Conservation (phyloP, 2,888 invertebrate species). For the Ophraella communa region DNA sequence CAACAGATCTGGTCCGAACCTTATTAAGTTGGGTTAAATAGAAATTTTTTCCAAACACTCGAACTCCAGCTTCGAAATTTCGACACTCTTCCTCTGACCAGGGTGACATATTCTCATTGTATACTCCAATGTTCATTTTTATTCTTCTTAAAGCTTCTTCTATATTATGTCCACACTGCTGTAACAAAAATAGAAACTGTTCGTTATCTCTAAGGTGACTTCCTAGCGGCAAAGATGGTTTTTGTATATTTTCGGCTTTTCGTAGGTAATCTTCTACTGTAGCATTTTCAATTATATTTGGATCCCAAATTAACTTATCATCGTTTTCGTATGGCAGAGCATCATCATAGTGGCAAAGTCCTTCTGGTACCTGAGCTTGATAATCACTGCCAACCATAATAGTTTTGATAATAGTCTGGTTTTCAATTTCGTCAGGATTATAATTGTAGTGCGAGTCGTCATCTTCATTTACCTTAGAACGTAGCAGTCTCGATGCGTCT, state of each 20-base stretch:
- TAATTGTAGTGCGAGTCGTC: slow-evolving; percentile 76
- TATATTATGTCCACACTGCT: slow-evolving; percentile 93
- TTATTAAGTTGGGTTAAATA: slow-evolving; percentile 92
- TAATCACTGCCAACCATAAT: slow-evolving; percentile 96
- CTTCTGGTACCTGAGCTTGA: slow-evolving; percentile 93
- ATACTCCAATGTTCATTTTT: slow-evolving; percentile 59
- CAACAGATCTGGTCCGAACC: slow-evolving; percentile 86
- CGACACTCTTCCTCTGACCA: slow-evolving; percentile 98
- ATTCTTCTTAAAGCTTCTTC: slow-evolving; percentile 89
- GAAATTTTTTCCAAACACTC: slow-evolving; percentile 91
- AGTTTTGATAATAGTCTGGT: slow-evolving; percentile 78
- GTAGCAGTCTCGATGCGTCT: slow-evolving; percentile 62
- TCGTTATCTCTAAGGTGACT: slow-evolving; percentile 86
- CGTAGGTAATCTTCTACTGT: slow-evolving; percentile 82
- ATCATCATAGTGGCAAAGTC: slow-evolving; percentile 90
- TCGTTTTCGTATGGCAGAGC: slow-evolving; percentile 94
- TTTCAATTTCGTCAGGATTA: slow-evolving; percentile 84
- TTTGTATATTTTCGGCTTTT: slow-evolving; percentile 61
- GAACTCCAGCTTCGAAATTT: slow-evolving; percentile 94
- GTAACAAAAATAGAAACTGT: slow-evolving; percentile 86
- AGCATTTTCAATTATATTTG: slow-evolving; percentile 73
- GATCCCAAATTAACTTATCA: slow-evolving; percentile 94
- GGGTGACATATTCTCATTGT: slow-evolving; percentile 64
- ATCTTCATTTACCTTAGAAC: slow-evolving; percentile 74
- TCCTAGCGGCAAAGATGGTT: slow-evolving; percentile 71